Base-by-base conservation (phyloP, 1,140 invertebrate species). In the Cotesia chilonis region DNA sequence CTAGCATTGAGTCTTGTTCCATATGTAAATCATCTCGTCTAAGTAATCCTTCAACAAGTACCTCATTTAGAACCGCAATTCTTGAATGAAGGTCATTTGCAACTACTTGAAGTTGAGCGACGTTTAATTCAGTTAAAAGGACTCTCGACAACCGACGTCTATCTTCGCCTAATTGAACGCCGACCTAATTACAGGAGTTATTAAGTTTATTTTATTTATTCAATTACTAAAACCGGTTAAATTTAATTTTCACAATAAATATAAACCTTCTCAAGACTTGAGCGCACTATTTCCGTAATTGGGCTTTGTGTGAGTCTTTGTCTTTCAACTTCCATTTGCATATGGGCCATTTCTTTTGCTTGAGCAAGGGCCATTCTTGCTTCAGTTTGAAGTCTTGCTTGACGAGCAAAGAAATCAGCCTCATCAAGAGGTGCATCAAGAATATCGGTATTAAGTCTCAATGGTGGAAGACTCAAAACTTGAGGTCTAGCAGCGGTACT, bases 1-100 rank as follows among this genome's bases (percentile, higher is more conserved):
- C 96, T 70, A 98, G 89, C 94, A 97, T 97, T 12, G 96, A 97
- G 86, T 98, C 97, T 87, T 98, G 96, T 75, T 96, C 94, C 96
- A 98, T 98, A 85, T 98, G 95, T 14, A 98, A 87, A 84, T 98
- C 96, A 88, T 98, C 96, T 76, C 96, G 88, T 76, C 94, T 92
- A 87, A 98, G 92, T 70, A 98, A 85, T 76, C 95, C 90, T 81
- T 94, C 91, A 3, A 98, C 95, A 38, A 98, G 87, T 59, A 92
- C 91, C 83, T 97, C 95, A 85, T 98, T 98, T 70, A 97, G 86
- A 71, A 89, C 93, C 88, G 97, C 96, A 81, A 98, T 98, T 87
- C 96, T 94, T 59, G 94, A 93, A 85, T 97, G 96, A 65, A 98
- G 87, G 87, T 97, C 95, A 87, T 98, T 98, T 12, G 97, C 95